Evolutionary conservation across 1,140 invertebrate species (phyloP), one percentile per base, ranked within the genome.

Genomic region (Drosophila athabasca): DNA sequence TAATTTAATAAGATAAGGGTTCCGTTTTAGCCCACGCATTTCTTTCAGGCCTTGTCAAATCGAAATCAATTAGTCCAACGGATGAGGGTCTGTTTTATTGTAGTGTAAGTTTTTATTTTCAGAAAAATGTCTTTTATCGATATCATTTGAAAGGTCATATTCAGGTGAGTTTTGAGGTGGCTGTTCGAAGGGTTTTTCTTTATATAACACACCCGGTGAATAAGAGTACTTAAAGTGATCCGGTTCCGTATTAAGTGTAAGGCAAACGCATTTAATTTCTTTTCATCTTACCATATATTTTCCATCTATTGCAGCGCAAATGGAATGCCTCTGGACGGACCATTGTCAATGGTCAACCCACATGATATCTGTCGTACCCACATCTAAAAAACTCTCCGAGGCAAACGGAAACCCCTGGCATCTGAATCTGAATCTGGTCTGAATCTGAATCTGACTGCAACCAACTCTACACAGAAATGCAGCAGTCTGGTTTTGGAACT

Each of bases 11-110:
- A 26, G 24, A 19, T 26, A 26, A 26, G 35, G 69, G 22, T 69
- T 35, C 52, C 29, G 49, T 29, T 29, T 7, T 29, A 8, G 29
- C 64, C 58, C 61, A 67, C 69, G 29, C 62, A 24, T 65, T 65
- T 68, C 52, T 69, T 58, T 68, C 61, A 51, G 48, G 39, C 57
- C 49, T 49, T 82, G 60, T 69, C 61, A 68, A 44, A 49, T 62
- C 45, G 69, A 75, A 83, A 83, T 83, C 74, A 82, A 82, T 83
- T 82, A 8, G 79, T 57, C 35, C 68, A 57, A 48, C 43, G 22
- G 29, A 39, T 22, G 3, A 54, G 55, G 29, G 60, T 60, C 45
- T 65, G n/a, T n/a, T n/a, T n/a, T n/a, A n/a, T n/a, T n/a, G n/a
- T n/a, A 69, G 62, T 55, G 35, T 66, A 77, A 74, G 66, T 68